Evolutionary conservation across 2,888 invertebrate genomes (phyloP), one percentile per base, ranked within the genome.

Genomic region (Phymatocera aterrima): DNA sequence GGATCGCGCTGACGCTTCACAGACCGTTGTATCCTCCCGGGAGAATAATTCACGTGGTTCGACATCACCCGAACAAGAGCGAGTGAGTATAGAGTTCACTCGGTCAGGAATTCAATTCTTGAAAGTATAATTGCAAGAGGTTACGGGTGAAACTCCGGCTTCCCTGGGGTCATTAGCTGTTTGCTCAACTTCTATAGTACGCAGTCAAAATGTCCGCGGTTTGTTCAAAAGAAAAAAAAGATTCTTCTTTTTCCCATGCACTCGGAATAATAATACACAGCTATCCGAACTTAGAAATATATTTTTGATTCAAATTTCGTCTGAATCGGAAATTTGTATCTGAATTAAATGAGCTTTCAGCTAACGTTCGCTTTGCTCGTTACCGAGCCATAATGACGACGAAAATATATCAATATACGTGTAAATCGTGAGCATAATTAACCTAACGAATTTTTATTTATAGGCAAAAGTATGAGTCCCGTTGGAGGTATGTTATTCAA

Each of bases 11-110:
- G 86, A 95, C 95, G 18, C 92, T 95, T 70, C 97, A 97, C 90
- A 94, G 95, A 86, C 96, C 96, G 0, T 92, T 97, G 68, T 97
- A 95, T 91, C 97, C 96, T 77, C 97, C 97, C 3, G 97, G 97
- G 6, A 93, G 94, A 86, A 96, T 97, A 84, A 95, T 97, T 80
- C 97, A 97, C 88, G 94, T 97, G 68, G 96, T 97, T 74, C 92
- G 97, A 79, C 96, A 96, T 90, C 97, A 97, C 92, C 96, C 96
- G 18, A 94, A 93, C 77, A 93, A 94, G 86, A 93, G 94, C 87
- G 94, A 95, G 96, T 96, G 91, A 94, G 95, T 94, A n/a, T n/a
- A 34, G 31, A 34, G 12, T 72, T 31, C 34, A 18, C n/a, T 72
- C n/a, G 8, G 48, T 34, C 18, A 34, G 28, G 48, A 37, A 18